Percentiles rank a stretch among this genome's conserved stretches.
These are phyloP conservation scores for Drosophila gaucha DNA, from an alignment of 2,888 invertebrate genomes.

Conservation along the genomic window DNA sequence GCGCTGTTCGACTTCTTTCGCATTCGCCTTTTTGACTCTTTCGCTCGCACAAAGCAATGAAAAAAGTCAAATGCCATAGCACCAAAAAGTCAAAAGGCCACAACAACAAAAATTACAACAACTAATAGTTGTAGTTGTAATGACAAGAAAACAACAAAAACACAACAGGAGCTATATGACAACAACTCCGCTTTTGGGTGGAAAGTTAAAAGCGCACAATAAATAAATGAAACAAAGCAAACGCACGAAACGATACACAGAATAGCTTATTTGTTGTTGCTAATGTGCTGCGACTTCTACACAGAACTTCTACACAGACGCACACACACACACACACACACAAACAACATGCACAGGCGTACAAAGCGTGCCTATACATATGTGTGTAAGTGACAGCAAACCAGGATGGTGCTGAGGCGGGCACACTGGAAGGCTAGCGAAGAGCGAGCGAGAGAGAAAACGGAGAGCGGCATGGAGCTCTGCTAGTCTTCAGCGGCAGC, in stretches of 20 bases:
- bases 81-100: conserved; percentile 77
- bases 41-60: conserved; percentile 30
- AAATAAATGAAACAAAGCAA: conserved; percentile 73
- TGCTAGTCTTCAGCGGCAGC: conserved; percentile 28
- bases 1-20: conserved; percentile 27
- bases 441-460: background rate
- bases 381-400: conserved; percentile 24
- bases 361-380: background rate
- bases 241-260: conserved; percentile 69
- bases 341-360: background rate
- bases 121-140: conserved; percentile 54
- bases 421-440: conserved; percentile 5
- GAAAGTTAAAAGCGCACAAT: conserved; percentile 62
- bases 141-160: conserved; percentile 43
- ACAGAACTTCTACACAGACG: too few species aligned
- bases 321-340: conserved; percentile 2
- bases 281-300: conserved; percentile 27
- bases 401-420: conserved; percentile 19
- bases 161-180: conserved; percentile 23
- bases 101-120: conserved; percentile 27
- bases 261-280: conserved; percentile 32
- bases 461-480: background rate
- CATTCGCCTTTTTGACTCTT: conserved; percentile 41
- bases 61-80: conserved; percentile 68
- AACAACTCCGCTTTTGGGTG: conserved; percentile 14